phyloP scores from a whole-genome alignment of 2,113 vertebrate genomes.

The Lophius piscatorius region DNA sequence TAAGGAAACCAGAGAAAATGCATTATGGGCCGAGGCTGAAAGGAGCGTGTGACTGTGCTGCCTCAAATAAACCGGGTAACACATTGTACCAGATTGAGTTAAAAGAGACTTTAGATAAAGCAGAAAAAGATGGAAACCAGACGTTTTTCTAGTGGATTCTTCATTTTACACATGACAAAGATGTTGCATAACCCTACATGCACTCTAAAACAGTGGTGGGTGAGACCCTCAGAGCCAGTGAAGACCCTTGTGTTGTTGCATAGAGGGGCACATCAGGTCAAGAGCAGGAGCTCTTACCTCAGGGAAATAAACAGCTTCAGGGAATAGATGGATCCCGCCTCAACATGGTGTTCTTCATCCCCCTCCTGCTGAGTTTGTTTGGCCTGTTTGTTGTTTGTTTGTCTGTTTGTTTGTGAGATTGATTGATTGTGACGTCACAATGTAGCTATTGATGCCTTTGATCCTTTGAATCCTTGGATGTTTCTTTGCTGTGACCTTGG shows the following conservation, averaged over 20 bases:
- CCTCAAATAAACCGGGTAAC: neutral
- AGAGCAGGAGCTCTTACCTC: conserved; percentile 44
- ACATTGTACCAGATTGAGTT: conserved; percentile 19
- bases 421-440: too few species aligned
- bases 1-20: conserved; percentile 27
- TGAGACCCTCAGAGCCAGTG: conserved; percentile 20
- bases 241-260: conserved; percentile 1
- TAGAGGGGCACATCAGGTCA: conserved; percentile 46
- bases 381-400: conserved; percentile 7
- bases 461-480: too few species aligned
- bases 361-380: neutral
- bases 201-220: conserved; percentile 12
- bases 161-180: conserved; percentile 3
- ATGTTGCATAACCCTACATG: conserved; percentile 8
- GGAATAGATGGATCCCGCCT: conserved; percentile 46
- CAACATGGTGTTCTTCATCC: conserved; percentile 12
- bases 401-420: neutral
- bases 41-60: conserved; percentile 1
- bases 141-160: neutral
- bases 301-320: conserved; percentile 61
- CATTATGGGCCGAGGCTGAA: conserved; percentile 11
- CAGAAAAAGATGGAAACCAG: conserved; percentile 1
- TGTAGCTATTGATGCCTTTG: too few species aligned
- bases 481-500: too few species aligned
- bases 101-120: conserved; percentile 16